phyloP scores from a whole-genome alignment of 2,888 invertebrate species.

The Mythimna lalbum region DNA sequence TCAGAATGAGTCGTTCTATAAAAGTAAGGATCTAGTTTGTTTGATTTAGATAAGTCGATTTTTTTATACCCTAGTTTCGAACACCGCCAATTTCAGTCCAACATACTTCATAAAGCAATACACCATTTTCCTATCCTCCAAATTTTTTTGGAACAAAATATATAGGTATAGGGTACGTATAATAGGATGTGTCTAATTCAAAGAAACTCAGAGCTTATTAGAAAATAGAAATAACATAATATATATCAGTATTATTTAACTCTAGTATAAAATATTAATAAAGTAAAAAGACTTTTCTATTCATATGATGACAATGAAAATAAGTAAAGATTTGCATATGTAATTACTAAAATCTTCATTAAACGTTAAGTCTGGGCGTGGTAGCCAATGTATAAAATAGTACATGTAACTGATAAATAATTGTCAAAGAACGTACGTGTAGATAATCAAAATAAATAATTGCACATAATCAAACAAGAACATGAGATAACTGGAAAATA shows the following conservation, averaged over 20 bases:
- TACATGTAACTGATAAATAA: constrained; percentile 26
- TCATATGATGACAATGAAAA: neutral
- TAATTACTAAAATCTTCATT: neutral
- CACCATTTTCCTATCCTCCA: neutral
- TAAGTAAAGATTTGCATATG: neutral
- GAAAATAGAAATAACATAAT: too few relatives aligned
- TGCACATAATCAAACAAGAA: constrained; percentile 10
- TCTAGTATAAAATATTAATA: neutral
- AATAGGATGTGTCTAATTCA: neutral
- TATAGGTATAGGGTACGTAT: neutral
- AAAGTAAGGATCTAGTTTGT: constrained; percentile 52
- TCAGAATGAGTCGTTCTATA: constrained; percentile 33
- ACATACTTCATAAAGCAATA: neutral
- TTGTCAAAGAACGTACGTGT: constrained; percentile 5
- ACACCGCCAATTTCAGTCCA: neutral
- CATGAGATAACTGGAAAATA: neutral
- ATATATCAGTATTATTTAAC: too few relatives aligned
- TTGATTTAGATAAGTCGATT: constrained; percentile 44
- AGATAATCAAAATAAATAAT: constrained; percentile 14
- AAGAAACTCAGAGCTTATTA: neutral
- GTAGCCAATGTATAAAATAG: constrained; percentile 7
- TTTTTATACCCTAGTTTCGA: neutral
- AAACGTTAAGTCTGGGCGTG: constrained; percentile 16
- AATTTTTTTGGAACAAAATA: neutral
- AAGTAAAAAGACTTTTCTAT: too few relatives aligned